These are phyloP conservation scores for Taurulus bubalis DNA, from an alignment of 2,113 vertebrate species.

Conservation along the genomic window DNA sequence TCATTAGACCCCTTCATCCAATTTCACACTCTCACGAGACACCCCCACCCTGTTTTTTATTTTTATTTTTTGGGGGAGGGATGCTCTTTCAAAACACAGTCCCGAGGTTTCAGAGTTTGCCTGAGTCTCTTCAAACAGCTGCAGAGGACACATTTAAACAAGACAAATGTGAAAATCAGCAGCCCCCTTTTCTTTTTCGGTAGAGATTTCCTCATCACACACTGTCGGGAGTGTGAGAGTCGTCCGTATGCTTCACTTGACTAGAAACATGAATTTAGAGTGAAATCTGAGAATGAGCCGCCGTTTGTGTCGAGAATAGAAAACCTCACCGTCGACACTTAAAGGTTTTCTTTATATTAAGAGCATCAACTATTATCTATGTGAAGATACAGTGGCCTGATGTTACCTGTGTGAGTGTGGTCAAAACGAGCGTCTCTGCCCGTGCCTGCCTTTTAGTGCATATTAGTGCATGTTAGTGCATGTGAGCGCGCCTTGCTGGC, in stretches of 20 bases:
- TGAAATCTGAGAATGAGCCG: not conserved
- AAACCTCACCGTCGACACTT: not conserved
- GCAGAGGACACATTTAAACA: constrained; percentile 8
- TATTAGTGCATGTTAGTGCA: too few relatives aligned
- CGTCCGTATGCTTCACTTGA: not conserved
- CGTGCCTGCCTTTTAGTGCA: too few relatives aligned
- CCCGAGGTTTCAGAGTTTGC: constrained; percentile 2
- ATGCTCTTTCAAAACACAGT: constrained; percentile 32
- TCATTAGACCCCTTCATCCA: constrained; percentile 49
- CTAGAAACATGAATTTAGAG: not conserved
- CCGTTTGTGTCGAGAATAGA: not conserved
- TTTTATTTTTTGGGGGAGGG: not conserved
- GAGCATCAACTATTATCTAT: too few relatives aligned
- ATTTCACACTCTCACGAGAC: constrained; percentile 49
- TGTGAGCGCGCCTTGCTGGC: too few relatives aligned
- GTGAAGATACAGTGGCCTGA: too few relatives aligned
- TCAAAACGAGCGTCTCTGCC: too few relatives aligned
- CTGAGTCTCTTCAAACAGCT: constrained; percentile 26
- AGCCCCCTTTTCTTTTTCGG: not conserved
- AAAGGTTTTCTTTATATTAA: not conserved
- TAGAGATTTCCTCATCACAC: not conserved
- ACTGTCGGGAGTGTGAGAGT: not conserved
- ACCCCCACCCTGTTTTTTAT: not conserved
- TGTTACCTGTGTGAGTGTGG: too few relatives aligned
- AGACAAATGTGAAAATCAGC: constrained; percentile 13